phyloP scores from a whole-genome alignment of 64 coral and sea anemone genomes.

The Montipora efflorescens region DNA sequence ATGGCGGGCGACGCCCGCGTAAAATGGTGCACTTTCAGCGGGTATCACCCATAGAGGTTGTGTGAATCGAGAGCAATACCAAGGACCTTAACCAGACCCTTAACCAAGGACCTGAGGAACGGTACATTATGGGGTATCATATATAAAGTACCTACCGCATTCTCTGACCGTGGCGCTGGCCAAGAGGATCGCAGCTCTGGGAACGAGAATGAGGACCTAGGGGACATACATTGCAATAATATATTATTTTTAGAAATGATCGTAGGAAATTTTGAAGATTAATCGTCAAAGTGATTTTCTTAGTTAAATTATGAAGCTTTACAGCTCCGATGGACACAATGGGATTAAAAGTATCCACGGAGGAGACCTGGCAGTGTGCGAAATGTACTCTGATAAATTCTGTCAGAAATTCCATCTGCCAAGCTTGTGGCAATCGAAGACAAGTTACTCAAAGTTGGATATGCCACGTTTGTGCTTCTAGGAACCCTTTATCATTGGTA shows the following conservation, averaged over 20 bases:
- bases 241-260: neutral
- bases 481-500: slow-evolving; percentile 60
- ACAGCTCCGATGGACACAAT: neutral
- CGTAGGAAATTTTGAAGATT: neutral
- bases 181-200: too few relatives aligned
- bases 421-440: slow-evolving; percentile 70
- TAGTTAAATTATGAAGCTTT: neutral
- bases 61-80: too few relatives aligned
- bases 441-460: slow-evolving; percentile 55
- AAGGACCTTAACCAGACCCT: too few relatives aligned
- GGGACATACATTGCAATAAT: too few relatives aligned
- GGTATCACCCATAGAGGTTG: too few relatives aligned
- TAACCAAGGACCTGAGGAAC: too few relatives aligned
- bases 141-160: too few relatives aligned
- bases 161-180: too few relatives aligned
- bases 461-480: slow-evolving; percentile 64
- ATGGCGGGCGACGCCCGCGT: neutral
- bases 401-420: slow-evolving; percentile 29
- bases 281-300: neutral
- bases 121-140: too few relatives aligned
- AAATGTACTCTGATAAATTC: slow-evolving; percentile 81
- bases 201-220: too few relatives aligned
- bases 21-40: too few relatives aligned
- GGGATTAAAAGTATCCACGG: neutral
- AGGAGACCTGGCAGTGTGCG: slow-evolving; percentile 64